Base-by-base conservation (phyloP, 2,888 invertebrate species). In the Troilus luridus region DNA sequence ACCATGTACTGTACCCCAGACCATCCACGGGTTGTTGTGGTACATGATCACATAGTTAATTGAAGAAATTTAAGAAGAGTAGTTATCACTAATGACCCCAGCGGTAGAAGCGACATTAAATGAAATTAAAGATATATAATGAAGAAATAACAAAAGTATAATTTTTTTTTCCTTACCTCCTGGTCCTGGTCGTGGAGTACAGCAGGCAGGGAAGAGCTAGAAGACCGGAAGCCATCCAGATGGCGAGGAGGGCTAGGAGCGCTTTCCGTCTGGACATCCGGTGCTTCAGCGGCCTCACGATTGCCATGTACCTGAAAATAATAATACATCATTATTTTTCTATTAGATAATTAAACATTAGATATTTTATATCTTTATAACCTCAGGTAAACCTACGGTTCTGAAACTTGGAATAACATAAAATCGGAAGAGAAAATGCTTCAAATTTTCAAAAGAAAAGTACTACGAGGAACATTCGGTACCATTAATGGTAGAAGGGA, bases 211-310 rank as follows among this genome's bases (percentile, higher is more conserved):
- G 96, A 21, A 95, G 92, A 0, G 95, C 95, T 27, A 95, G 93
- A 1, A 94, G 92, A n/a, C 94, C 93, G 21, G 95, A 95, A 27
- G 94, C 93, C 19, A 94, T 19, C 96, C 96, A 96, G 92, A 96
- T 95, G 59, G 94, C 93, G 10, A 93, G 93, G 41, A 96, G 95
- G 19, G 95, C 94, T 7, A 94, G 93, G 62, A 95, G 93, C 0
- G 95, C 95, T 41, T 94, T 94, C 7, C 94, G 93, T 58, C 94
- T 94, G 0, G 95, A 94, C 93, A 95, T 95, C 14, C 96, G 93
- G 11, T 95, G 95, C 91, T 95, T 94, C 67, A 96, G 93, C 0
- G 96, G 96, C 90, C 95, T 94, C 21, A 96, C 95, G 88, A 96
- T 95, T 2, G 95, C 96, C 93, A 95, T 94, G 93, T 95, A 96